Evolutionary conservation across 2,113 vertebrate species (phyloP).

Genomic region (Myocastor coypus): DNA sequence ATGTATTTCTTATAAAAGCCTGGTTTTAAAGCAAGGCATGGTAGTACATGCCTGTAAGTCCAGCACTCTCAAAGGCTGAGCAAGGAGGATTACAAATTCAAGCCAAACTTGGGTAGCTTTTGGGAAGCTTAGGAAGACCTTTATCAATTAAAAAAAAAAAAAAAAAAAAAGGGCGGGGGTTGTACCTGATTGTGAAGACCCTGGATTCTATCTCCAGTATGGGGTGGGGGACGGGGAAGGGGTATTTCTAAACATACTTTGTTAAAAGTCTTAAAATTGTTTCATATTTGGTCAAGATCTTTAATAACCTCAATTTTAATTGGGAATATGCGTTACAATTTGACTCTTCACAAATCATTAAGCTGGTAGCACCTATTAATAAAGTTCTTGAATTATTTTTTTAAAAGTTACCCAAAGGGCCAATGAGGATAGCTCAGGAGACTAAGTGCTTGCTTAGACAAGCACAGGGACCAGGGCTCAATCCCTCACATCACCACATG

Average conservation of each 20-base stretch:
- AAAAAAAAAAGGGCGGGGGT: background rate
- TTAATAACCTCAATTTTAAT: conserved; percentile 6
- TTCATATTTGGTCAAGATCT: background rate
- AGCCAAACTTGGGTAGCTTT: background rate
- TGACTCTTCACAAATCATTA: background rate
- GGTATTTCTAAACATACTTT: background rate
- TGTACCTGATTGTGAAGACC: background rate
- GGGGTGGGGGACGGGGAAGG: no score
- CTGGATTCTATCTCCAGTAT: background rate
- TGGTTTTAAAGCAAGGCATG: background rate
- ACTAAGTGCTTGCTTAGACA: no score
- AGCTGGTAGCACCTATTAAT: background rate
- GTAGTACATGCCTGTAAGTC: background rate
- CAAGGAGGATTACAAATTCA: background rate
- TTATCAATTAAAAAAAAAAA: background rate
- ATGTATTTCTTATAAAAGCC: background rate
- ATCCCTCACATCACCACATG: no score
- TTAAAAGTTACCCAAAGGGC: no score
- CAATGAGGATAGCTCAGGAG: no score
- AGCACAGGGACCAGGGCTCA: no score
- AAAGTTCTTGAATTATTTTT: background rate
- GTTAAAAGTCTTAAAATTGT: background rate
- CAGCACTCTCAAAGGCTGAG: background rate
- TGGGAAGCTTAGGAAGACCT: background rate
- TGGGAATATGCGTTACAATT: background rate